These are phyloP conservation scores for Sebastes nivosus DNA, from an alignment of 2,797 vertebrate genomes.

Conservation along the genomic window DNA sequence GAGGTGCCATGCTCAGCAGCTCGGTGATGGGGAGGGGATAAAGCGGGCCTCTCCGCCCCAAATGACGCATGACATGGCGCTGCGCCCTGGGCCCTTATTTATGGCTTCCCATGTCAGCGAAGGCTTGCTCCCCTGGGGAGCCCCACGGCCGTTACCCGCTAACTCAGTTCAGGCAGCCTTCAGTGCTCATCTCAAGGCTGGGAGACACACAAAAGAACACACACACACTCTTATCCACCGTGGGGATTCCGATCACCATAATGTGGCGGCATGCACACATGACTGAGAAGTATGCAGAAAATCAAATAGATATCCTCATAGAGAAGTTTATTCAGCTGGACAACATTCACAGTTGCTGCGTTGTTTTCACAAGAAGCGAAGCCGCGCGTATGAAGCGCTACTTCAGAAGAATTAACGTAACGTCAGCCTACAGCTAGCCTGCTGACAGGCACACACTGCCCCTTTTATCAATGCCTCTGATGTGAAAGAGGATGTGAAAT, in stretches of 20 bases:
- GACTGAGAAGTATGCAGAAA: conserved; percentile 50
- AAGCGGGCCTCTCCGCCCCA: conserved; percentile 78
- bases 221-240: conserved; percentile 9
- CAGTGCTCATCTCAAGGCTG: conserved; percentile 53
- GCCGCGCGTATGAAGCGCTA: conserved; percentile 62
- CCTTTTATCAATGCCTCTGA: conserved; percentile 76
- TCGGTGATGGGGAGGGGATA: conserved; percentile 74
- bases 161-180: conserved; percentile 55
- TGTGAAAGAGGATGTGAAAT: conserved; percentile 82
- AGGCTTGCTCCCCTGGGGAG: conserved; percentile 77
- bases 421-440: conserved; percentile 54
- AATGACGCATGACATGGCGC: conserved; percentile 84
- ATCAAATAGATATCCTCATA: conserved; percentile 53
- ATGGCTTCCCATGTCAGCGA: conserved; percentile 85
- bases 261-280: conserved; percentile 51
- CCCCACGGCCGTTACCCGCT: conserved; percentile 63
- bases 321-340: conserved; percentile 55
- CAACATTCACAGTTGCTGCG: conserved; percentile 36
- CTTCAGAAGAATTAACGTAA: conserved; percentile 73
- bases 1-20: conserved; percentile 81
- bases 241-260: conserved; percentile 43
- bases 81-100: conserved; percentile 82
- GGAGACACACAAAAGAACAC: conserved; percentile 38
- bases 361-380: conserved; percentile 54
- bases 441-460: conserved; percentile 68